Percentiles rank a stretch among this genome's conserved stretches.
Conservation (phyloP, 2,888 invertebrate genomes). For the Lacanobia oleracea region DNA sequence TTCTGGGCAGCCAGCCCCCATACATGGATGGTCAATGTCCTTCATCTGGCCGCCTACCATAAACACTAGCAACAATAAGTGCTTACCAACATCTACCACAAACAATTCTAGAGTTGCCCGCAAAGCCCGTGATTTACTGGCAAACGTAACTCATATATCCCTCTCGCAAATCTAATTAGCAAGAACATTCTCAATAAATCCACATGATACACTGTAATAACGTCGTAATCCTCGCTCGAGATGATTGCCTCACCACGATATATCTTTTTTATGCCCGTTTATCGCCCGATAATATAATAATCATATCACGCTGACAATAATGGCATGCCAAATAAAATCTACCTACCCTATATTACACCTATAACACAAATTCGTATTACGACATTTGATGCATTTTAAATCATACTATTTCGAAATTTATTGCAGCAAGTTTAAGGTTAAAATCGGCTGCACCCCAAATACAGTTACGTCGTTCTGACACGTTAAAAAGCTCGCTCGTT, state of each 20-base stretch:
- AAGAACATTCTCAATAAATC: conserved; percentile 84
- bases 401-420: conserved; percentile 31
- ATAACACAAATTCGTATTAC: conserved; percentile 69
- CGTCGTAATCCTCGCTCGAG: conserved; percentile 83
- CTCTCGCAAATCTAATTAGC: conserved; percentile 76
- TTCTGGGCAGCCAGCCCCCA: too few relatives aligned
- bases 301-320: conserved; percentile 89
- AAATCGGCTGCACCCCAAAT: conserved; percentile 50
- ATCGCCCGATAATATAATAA: conserved; percentile 90
- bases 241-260: conserved; percentile 86
- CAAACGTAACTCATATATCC: conserved; percentile 59
- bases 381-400: conserved; percentile 40
- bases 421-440: conserved; percentile 57
- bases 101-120: conserved; percentile 29
- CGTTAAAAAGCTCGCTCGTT: conserved; percentile 77
- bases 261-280: conserved; percentile 89
- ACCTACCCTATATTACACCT: conserved; percentile 85
- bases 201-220: conserved; percentile 86
- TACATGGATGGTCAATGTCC: too few relatives aligned
- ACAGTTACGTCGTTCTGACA: conserved; percentile 71
- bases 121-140: conserved; percentile 50
- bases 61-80: background rate
- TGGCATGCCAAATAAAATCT: conserved; percentile 89
- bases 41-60: too few relatives aligned
- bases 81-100: conserved; percentile 9